Evolutionary conservation across 1,140 invertebrate genomes (phyloP).

Genomic region (Drosophila nigromelanica): DNA sequence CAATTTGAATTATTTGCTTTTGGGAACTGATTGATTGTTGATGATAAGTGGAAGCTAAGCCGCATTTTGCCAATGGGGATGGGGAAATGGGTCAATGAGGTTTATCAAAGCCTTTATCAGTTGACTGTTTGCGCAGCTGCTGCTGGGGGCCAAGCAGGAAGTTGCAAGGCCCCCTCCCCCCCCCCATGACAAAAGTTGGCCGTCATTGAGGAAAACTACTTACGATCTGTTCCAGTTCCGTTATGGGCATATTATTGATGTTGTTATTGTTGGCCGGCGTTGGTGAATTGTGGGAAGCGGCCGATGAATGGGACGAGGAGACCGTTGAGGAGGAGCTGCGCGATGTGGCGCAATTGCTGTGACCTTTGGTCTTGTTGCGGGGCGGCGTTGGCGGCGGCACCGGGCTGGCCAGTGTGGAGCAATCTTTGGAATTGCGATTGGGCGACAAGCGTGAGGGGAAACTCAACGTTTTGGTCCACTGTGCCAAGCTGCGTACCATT

Average conservation of each 20-base stretch:
- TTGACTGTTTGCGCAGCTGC: conserved; percentile 66
- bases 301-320: conserved; percentile 78
- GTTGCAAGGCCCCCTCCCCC: conserved; percentile 3
- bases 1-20: conserved; percentile 48
- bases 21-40: conserved; percentile 70
- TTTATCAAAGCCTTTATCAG: conserved; percentile 54
- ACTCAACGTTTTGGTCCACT: conserved; percentile 94
- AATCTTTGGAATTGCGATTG: conserved; percentile 89
- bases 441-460: conserved; percentile 92
- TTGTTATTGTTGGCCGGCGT: conserved; percentile 69
- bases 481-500: conserved; percentile 93
- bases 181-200: background rate
- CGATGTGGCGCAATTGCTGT: conserved; percentile 75
- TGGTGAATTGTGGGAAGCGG: conserved; percentile 62
- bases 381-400: conserved; percentile 85
- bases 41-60: conserved; percentile 61
- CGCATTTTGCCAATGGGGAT: conserved; percentile 28
- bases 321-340: conserved; percentile 84
- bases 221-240: conserved; percentile 87
- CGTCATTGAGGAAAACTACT: conserved; percentile 70
- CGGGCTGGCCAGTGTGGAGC: conserved; percentile 85
- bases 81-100: conserved; percentile 71
- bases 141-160: conserved; percentile 48
- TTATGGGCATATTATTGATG: conserved; percentile 85
- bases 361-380: conserved; percentile 83